Evolutionary conservation across 2,888 invertebrate genomes (phyloP).

Genomic region (Plagodis pulveraria): DNA sequence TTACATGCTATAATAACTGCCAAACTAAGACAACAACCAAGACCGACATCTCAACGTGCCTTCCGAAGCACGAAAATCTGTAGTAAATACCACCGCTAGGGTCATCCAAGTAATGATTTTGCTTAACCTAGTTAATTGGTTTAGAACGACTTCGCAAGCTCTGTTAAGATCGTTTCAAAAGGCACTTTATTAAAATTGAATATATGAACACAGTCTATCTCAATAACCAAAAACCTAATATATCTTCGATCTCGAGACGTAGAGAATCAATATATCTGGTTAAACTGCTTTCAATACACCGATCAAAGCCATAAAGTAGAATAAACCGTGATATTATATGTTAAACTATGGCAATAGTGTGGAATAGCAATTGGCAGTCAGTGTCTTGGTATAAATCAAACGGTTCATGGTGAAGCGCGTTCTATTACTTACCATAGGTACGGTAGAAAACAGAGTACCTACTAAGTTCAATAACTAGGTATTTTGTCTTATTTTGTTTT

Average conservation of each 20-base stretch:
- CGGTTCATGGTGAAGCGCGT: constrained; percentile 42
- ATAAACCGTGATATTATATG: constrained; percentile 26
- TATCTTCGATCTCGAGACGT: constrained; percentile 17
- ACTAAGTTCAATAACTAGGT: not conserved
- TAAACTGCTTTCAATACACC: constrained; percentile 29
- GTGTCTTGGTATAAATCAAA: constrained; percentile 49
- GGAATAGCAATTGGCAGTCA: constrained; percentile 48
- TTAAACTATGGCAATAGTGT: constrained; percentile 31
- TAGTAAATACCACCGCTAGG: too few relatives aligned
- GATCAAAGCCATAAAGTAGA: constrained; percentile 30
- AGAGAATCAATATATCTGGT: constrained; percentile 25
- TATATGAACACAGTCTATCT: constrained; percentile 1
- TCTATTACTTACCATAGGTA: constrained; percentile 45
- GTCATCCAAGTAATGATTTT: too few relatives aligned
- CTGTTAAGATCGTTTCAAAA: too few relatives aligned
- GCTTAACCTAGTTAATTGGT: too few relatives aligned
- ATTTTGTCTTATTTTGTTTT: too few relatives aligned
- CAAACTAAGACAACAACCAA: too few relatives aligned
- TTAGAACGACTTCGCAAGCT: too few relatives aligned
- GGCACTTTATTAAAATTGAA: too few relatives aligned
- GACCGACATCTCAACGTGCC: too few relatives aligned
- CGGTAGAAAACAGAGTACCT: constrained; percentile 38
- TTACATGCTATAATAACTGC: too few relatives aligned
- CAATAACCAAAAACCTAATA: constrained; percentile 25
- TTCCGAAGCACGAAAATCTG: too few relatives aligned